Percentiles rank a stretch among this genome's conserved stretches.
Conservation (phyloP, 2,113 vertebrate genomes). For the Dipodomys spectabilis region DNA sequence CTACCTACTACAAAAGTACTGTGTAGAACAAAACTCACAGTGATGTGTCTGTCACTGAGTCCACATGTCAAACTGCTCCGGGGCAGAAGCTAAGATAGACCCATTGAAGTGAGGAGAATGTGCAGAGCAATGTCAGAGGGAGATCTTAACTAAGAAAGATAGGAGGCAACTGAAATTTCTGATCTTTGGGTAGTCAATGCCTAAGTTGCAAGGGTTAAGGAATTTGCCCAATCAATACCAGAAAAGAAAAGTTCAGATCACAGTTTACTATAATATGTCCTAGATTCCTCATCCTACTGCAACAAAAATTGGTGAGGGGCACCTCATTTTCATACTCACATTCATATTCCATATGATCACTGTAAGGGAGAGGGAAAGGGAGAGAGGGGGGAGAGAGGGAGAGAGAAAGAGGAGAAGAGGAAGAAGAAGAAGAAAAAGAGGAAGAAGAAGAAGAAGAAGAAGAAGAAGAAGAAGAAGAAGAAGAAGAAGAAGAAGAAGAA, state of each 20-base stretch:
- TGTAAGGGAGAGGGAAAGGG: background rate
- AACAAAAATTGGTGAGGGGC: background rate
- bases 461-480: no score
- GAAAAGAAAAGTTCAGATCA: background rate
- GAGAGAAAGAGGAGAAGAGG: background rate
- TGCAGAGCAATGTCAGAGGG: background rate
- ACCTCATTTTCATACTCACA: background rate
- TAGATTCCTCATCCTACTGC: background rate
- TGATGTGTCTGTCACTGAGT: fast-evolving
- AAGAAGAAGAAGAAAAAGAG: background rate
- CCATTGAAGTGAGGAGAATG: background rate
- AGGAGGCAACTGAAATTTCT: background rate
- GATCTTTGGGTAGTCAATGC: background rate
- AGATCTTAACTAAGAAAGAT: background rate
- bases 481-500: no score
- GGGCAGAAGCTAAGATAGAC: background rate
- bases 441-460: no score
- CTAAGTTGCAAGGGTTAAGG: background rate
- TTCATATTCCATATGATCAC: background rate
- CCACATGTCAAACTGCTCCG: background rate
- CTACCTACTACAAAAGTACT: background rate
- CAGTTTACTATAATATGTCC: background rate
- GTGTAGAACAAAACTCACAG: background rate
- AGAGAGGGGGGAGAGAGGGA: background rate
- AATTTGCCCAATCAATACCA: background rate